Evolutionary conservation across 2,113 vertebrate genomes (phyloP), one percentile per base, ranked within the genome.

Genomic region (Galeopterus variegatus): DNA sequence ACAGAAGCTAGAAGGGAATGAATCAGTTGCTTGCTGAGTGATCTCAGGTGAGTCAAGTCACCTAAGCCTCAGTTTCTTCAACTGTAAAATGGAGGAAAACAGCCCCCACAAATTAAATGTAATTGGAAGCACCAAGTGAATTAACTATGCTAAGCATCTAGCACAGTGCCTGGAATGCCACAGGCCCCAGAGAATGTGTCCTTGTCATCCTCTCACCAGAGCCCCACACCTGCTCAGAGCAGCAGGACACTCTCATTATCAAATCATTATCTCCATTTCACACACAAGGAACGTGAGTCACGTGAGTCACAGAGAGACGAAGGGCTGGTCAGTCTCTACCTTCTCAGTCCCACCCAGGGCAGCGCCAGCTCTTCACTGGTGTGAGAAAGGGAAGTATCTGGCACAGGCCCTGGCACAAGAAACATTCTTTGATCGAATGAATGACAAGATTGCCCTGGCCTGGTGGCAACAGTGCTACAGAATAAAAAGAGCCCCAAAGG

Each of bases 41-140:
- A 45, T 26, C 70, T 73, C 91, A 58, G 33, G 50, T 28, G 52
- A 56, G 19, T 28, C 45, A 14, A 28, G 1, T 50, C 70, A 36
- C 45, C n/a, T 8, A 50, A 91, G 77, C 21, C 89, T 69, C 13
- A 0, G 33, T 72, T 75, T 89, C 64, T 95, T 93, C 89, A 69
- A 9, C 75, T 54, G 24, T 67, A 58, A 86, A 62, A 67, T 50
- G 52, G 56, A 85, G 8, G 36, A 62, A 52, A 89, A 19, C 6
- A 14, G 12, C 11, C 9, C 62, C 50, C 21, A n/a, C 19, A n/a
- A n/a, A 41, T 26, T 23, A 67, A 73, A 94, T 81, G 26, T 24
- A 19, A 33, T 1, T 2, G 56, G 69, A 41, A 28, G 36, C 36
- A 65, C 3, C 23, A 23, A 31, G 5, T 12, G 28, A 24, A 2